Conservation (phyloP, 1,140 invertebrate species). For the Coelopa frigida region DNA sequence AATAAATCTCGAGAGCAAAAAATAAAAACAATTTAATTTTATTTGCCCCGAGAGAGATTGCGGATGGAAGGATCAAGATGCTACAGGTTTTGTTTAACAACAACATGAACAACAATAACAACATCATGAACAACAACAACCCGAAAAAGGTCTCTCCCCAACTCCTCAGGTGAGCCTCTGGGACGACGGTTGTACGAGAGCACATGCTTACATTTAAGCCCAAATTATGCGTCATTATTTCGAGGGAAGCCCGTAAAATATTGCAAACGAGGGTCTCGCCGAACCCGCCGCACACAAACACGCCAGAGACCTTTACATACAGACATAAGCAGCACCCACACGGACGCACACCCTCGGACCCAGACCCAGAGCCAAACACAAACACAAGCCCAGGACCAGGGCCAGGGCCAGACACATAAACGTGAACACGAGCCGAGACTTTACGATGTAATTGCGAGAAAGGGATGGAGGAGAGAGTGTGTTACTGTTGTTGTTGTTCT, state of each 20-base stretch:
- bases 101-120: no score
- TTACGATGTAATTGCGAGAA: no score
- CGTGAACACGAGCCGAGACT: no score
- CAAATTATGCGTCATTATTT: background rate
- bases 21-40: conserved; percentile 36
- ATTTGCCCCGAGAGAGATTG: conserved; percentile 37
- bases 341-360: no score
- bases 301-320: no score
- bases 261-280: background rate
- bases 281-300: no score
- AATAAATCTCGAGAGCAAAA: background rate
- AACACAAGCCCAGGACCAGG: no score
- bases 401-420: no score
- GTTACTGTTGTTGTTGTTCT: no score
- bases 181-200: background rate
- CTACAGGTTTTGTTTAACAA: conserved; percentile 12
- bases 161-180: background rate
- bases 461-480: no score
- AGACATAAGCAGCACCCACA: no score
- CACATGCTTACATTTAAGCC: background rate
- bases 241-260: background rate
- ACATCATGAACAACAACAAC: background rate
- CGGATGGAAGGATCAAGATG: conserved; percentile 16
- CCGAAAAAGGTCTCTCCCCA: background rate
- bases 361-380: no score